phyloP scores from a whole-genome alignment of 2,888 invertebrate species.

The Drosophila cracens region DNA sequence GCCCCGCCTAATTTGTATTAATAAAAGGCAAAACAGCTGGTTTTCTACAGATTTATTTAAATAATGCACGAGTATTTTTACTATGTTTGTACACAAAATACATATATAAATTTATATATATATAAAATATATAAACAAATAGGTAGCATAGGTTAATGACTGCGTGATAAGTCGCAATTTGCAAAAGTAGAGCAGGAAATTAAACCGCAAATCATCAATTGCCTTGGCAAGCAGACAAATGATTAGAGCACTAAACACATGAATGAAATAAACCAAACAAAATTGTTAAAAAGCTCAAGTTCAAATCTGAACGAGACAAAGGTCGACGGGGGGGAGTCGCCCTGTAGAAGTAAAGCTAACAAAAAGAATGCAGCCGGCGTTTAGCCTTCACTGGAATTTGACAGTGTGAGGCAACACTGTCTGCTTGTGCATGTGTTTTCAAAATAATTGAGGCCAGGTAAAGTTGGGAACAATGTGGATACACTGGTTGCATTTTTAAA shows the following conservation, averaged over 20 bases:
- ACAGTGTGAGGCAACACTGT: conserved; percentile 13
- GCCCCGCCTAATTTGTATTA: conserved; percentile 11
- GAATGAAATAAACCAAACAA: conserved; percentile 4
- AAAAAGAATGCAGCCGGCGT: conserved; percentile 54
- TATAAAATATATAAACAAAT: neutral
- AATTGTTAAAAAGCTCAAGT: neutral
- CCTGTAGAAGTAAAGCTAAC: conserved; percentile 16
- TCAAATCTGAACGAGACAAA: neutral
- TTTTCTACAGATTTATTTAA: neutral
- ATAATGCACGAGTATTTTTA: conserved; percentile 1
- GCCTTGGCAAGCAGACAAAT: conserved; percentile 5
- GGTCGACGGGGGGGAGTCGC: neutral
- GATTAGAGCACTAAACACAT: conserved; percentile 25
- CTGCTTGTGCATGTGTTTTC: neutral
- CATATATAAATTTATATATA: conserved; percentile 9
- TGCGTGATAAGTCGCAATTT: conserved; percentile 34
- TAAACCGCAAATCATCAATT: conserved; percentile 38
- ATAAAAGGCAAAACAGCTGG: neutral
- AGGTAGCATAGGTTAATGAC: conserved; percentile 49
- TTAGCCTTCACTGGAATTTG: conserved; percentile 44
- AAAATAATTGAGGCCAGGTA: conserved; percentile 3
- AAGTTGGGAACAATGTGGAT: conserved; percentile 16
- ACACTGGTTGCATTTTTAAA: conserved; percentile 6
- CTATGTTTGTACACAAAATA: neutral
- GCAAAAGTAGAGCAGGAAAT: conserved; percentile 37